phyloP scores from a whole-genome alignment of 2,888 invertebrate species.

The Oxyscelio sp. region DNA sequence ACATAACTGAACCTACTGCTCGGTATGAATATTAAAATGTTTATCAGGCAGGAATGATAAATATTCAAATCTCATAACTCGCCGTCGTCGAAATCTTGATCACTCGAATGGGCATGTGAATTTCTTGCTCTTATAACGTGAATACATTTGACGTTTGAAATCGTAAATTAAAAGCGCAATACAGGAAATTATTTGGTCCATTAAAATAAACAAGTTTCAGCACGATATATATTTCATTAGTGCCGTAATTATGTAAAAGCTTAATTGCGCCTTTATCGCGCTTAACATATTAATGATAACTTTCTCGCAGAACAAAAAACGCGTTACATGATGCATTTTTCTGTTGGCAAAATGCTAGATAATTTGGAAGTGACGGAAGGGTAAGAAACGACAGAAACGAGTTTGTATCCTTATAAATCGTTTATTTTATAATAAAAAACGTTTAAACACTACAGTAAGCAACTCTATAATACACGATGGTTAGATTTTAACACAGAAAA shows the following conservation, averaged over 20 bases:
- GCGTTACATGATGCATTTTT: too few species aligned
- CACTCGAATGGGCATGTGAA: not conserved
- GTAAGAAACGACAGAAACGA: too few species aligned
- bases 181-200: slow-evolving; percentile 37
- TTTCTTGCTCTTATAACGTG: slow-evolving; percentile 6
- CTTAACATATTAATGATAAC: slow-evolving; percentile 42
- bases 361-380: too few species aligned
- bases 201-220: slow-evolving; percentile 40
- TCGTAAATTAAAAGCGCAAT: slow-evolving; percentile 32
- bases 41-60: not conserved
- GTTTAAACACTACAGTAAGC: slow-evolving; percentile 33
- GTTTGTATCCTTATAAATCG: too few species aligned
- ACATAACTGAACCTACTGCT: not conserved
- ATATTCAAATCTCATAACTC: too few species aligned
- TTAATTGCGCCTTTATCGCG: slow-evolving; percentile 1
- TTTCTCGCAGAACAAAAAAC: too few species aligned
- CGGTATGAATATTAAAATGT: not conserved
- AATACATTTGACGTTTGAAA: slow-evolving; percentile 4
- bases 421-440: slow-evolving; percentile 46
- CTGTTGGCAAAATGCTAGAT: too few species aligned
- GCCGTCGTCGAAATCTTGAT: too few species aligned
- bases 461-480: slow-evolving; percentile 31
- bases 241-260: slow-evolving; percentile 52
- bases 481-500: not conserved
- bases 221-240: slow-evolving; percentile 36